phyloP scores from a whole-genome alignment of 2,113 vertebrate species.

The Piaya cayana region DNA sequence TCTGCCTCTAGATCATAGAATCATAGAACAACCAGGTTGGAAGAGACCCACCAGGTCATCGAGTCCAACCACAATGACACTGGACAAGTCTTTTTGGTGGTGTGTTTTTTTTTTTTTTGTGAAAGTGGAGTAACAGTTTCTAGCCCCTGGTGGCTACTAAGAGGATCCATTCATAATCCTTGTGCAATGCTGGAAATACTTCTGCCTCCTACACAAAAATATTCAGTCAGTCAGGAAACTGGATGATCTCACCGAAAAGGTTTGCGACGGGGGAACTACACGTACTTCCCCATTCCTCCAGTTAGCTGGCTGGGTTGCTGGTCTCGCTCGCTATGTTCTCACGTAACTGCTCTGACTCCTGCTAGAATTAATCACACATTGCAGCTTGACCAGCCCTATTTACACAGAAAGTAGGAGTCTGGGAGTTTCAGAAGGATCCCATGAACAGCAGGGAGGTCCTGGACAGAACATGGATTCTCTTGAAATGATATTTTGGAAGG shows the following conservation, averaged over 20 bases:
- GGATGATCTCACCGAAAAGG: not conserved
- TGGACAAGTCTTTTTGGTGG: not conserved
- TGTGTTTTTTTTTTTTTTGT: no score
- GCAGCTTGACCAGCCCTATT: not conserved
- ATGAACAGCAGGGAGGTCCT: accelerated
- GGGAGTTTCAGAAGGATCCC: not conserved
- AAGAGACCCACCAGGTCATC: no score
- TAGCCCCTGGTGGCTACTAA: not conserved
- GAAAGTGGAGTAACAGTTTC: not conserved
- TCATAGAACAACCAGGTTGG: no score
- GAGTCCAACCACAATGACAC: no score
- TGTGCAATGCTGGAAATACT: not conserved
- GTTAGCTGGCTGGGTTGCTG: accelerated
- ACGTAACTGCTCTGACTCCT: not conserved
- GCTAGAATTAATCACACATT: not conserved
- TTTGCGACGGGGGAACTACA: accelerated
- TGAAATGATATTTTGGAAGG: no score
- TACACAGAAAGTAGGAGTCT: accelerated
- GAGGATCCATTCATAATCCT: not conserved
- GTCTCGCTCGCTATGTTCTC: accelerated
- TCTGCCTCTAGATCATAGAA: accelerated
- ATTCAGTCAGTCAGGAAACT: not conserved
- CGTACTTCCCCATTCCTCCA: not conserved
- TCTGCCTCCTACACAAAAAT: not conserved
- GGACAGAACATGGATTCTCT: not conserved